phyloP scores from a whole-genome alignment of 2,888 invertebrate genomes.

The Omphaloscelis lunosa region DNA sequence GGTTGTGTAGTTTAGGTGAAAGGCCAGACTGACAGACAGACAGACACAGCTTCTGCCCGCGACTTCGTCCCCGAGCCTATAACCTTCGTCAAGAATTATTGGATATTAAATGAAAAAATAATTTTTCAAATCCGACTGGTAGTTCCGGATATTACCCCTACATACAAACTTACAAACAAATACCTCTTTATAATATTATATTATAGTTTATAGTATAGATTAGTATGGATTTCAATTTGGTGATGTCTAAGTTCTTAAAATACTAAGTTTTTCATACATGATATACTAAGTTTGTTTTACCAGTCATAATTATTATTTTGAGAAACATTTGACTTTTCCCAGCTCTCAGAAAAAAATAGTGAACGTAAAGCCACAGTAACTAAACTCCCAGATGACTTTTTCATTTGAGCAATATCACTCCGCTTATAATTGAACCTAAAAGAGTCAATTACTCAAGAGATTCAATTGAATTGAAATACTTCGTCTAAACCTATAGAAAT shows the following conservation, averaged over 20 bases:
- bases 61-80: too few species aligned
- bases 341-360: background rate
- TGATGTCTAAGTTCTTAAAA: background rate
- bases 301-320: background rate
- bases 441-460: slow-evolving; percentile 47
- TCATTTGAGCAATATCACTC: slow-evolving; percentile 30
- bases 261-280: background rate
- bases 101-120: too few species aligned
- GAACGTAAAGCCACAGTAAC: background rate
- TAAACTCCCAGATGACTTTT: slow-evolving; percentile 6
- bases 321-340: background rate
- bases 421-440: slow-evolving; percentile 43
- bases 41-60: too few species aligned
- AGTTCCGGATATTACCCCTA: too few species aligned
- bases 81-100: too few species aligned
- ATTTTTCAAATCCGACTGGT: too few species aligned
- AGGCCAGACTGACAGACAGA: background rate
- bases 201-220: too few species aligned
- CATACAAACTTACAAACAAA: too few species aligned
- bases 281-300: background rate
- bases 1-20: background rate
- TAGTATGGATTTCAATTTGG: background rate
- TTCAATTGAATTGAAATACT: slow-evolving; percentile 41
- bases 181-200: too few species aligned
- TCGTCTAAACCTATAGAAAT: slow-evolving; percentile 5